Evolutionary conservation across 2,797 vertebrate genomes (phyloP), one percentile per base, ranked within the genome.

Genomic region (Diplodus sargus): DNA sequence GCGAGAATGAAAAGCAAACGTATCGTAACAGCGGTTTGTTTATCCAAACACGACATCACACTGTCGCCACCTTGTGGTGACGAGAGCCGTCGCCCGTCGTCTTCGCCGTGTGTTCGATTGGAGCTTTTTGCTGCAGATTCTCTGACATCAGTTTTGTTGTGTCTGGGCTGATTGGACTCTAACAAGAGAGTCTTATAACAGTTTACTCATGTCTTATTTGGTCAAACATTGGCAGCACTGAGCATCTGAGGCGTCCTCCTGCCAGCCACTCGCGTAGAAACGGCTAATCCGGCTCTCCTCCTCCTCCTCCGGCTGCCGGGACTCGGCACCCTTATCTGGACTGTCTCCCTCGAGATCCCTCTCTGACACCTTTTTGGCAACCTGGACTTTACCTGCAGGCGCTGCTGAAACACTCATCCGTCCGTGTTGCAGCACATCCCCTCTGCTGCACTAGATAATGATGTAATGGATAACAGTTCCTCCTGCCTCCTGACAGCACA

Each of bases 291-390:
- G 25, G 25, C 78, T 45, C 13, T 14, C 25, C 25, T 2, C 4
- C 30, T 30, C 85, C 75, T 80, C 22, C 73, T 82, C 68, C 69
- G 67, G 76, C 76, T 49, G 59, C 66, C 64, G 61, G 60, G 20
- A 60, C 7, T 30, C 85, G 75, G 77, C 87, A 83, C 74, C 78
- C 63, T 81, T 68, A 87, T 90, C 87, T 87, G 83, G 84, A 90
- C 84, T 54, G 78, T 74, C 58, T 89, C 87, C 85, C 82, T 23
- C 4, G 56, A 79, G 86, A 90, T 69, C 57, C 57, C 79, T 67
- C 34, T 5, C 73, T 79, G 88, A 91, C 89, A 87, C 84, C 90
- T 92, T 90, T 86, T 78, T 84, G 90, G 64, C 84, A 91, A 87
- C 84, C 52, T 77, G 82, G 87, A 85, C 85, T 89, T 89, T 72